A percentile compares a stretch with the other conserved stretches of the same genome.
These are phyloP conservation scores for Mesitornis unicolor DNA, from an alignment of 2,113 vertebrate species.

Conservation along the genomic window DNA sequence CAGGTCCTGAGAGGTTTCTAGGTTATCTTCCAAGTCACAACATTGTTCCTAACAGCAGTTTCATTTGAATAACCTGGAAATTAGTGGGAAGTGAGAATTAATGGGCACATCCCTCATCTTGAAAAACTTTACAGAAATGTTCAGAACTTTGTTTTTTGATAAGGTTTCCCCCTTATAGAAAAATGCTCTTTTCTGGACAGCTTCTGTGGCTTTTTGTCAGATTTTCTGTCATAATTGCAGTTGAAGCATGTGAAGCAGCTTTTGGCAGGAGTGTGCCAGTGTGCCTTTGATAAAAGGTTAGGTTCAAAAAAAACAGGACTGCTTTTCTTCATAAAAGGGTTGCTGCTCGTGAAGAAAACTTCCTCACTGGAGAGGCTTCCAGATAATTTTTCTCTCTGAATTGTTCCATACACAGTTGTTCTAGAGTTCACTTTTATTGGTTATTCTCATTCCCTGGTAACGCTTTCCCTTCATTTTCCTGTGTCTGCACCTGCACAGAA, in stretches of 20 bases:
- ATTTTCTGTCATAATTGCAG: not conserved
- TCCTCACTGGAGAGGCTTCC: not conserved
- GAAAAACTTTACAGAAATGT: not conserved
- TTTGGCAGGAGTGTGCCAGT: not conserved
- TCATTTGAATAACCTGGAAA: not conserved
- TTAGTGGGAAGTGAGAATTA: not conserved
- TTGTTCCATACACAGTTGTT: not conserved
- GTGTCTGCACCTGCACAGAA: not conserved
- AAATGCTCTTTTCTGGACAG: not conserved
- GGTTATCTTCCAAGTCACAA: not conserved
- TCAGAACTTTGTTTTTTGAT: not conserved
- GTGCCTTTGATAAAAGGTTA: not conserved
- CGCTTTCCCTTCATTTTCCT: not conserved
- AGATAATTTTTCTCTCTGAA: not conserved
- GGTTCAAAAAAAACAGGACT: not conserved
- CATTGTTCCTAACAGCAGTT: not conserved
- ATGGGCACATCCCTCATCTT: not conserved
- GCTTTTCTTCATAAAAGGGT: not conserved
- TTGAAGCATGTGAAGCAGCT: not conserved
- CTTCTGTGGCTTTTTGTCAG: not conserved
- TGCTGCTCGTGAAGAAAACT: not conserved
- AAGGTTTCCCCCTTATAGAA: not conserved
- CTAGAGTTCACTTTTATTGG: not conserved
- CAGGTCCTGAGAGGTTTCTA: not conserved
- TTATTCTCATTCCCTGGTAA: not conserved